Base-by-base conservation (phyloP, 2,113 vertebrate species). In the Leptobrachium ailaonicum region DNA sequence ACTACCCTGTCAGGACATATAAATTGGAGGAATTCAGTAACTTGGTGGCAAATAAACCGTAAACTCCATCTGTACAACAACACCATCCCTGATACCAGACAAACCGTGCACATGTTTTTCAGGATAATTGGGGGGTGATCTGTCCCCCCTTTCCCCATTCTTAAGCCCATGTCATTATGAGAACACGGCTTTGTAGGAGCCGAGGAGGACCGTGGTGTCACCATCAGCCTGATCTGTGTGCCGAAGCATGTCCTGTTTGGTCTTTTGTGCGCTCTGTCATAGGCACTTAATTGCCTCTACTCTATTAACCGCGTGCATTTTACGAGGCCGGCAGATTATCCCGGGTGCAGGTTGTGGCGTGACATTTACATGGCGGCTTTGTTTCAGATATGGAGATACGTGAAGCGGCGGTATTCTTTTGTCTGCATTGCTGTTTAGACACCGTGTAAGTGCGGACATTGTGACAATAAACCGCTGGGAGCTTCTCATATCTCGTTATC, bases 401-500 rank as follows among this genome's bases (percentile, higher is more conserved):
- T 20, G 13, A 11, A 13, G 14, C 2, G 14, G 12, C 45, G 62
- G 10, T 66, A 66, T 66, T 66, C 20, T 12, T 53, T 63, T 64
- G 45, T 64, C 62, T 9, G 12, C 50, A 20, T 44, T 44, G 60
- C 60, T 43, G 47, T 80, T 70, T 68, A 79, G 60, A 66, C 60
- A 41, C 45, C 11, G 60, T 80, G 62, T 58, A 67, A 66, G 45
- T 66, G 44, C 32, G 71, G 71, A 73, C 45, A 67, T 71, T 58
- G 45, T 73, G 78, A 80, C 78, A 74, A 80, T 74, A 73, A 80
- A 74, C 47, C 45, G 50, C 71, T 68, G 71, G 71, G 71, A 80
- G 62, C 7, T 58, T 40, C 70, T 47, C 45, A 47, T 74, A 74
- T 80, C 78, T 80, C 12, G 78, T 80, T 80, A 75, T 81, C 79